Conservation (phyloP, 2,113 vertebrate genomes). For the Malurus melanocephalus region DNA sequence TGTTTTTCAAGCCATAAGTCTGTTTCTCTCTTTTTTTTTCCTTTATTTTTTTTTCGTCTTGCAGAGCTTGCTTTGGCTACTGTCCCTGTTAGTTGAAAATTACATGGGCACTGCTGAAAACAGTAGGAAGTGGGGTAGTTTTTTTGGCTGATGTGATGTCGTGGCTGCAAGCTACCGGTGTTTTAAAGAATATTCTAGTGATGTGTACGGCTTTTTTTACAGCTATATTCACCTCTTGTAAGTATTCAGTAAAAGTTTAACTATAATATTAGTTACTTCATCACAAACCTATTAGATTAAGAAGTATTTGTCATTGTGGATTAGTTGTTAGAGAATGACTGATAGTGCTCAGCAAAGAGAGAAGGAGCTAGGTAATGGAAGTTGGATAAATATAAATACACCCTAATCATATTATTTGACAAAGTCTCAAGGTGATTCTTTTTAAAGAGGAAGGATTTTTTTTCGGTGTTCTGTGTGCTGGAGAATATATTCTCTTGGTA, state of each 20-base stretch:
- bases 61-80: conserved; percentile 48
- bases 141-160: neutral
- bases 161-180: conserved; percentile 21
- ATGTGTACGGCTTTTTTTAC: conserved; percentile 21
- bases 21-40: neutral
- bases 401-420: neutral
- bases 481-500: neutral
- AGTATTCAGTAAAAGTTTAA: conserved; percentile 29
- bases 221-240: conserved; percentile 24
- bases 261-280: conserved; percentile 38
- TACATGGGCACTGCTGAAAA: conserved; percentile 38
- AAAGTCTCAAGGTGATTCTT: conserved; percentile 27
- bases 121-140: conserved; percentile 14
- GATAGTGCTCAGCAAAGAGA: conserved; percentile 34
- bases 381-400: conserved; percentile 17
- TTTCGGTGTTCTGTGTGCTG: neutral
- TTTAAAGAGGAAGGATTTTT: conserved; percentile 25
- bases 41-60: neutral
- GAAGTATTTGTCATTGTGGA: conserved; percentile 22
- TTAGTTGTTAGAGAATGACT: conserved; percentile 51
- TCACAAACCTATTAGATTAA: conserved; percentile 30
- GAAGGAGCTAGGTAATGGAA: conserved; percentile 1
- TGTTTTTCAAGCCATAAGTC: neutral
- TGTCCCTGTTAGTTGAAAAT: conserved; percentile 41
- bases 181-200: conserved; percentile 33